A percentile compares a stretch with the other conserved stretches of the same genome.
phyloP scores from a whole-genome alignment of 2,888 invertebrate species.

The Pterostichus niger region DNA sequence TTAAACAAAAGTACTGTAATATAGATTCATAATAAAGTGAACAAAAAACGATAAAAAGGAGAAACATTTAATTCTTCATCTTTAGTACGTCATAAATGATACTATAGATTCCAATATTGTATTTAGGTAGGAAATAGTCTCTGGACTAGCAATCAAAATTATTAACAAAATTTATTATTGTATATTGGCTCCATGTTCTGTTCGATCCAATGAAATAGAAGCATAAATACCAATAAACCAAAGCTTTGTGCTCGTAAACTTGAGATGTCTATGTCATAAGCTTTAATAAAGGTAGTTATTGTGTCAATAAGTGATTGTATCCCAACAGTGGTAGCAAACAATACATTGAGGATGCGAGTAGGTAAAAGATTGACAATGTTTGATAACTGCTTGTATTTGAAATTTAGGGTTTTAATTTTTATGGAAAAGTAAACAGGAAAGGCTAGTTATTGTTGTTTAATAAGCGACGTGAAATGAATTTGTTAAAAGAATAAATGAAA shows the following conservation, averaged over 20 bases:
- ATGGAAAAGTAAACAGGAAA: slow-evolving; percentile 19
- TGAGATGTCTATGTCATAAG: slow-evolving; percentile 3
- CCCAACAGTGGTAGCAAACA: neutral
- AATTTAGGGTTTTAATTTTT: slow-evolving; percentile 3
- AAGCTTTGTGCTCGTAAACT: slow-evolving; percentile 2
- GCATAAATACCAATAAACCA: neutral
- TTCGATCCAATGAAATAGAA: neutral
- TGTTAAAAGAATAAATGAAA: neutral
- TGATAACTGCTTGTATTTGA: neutral
- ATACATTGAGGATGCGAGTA: neutral
- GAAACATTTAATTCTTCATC: too few species aligned
- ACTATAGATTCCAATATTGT: too few species aligned
- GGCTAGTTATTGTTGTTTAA: neutral
- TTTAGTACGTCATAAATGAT: too few species aligned
- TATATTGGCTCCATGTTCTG: neutral
- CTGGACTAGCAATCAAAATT: too few species aligned
- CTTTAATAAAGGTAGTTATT: slow-evolving; percentile 17
- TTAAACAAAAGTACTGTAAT: too few species aligned
- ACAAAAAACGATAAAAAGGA: too few species aligned
- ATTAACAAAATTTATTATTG: neutral
- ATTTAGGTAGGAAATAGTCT: too few species aligned
- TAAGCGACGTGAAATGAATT: neutral
- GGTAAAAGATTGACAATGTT: slow-evolving; percentile 26
- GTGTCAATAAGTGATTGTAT: slow-evolving; percentile 3
- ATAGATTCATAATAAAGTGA: too few species aligned